Evolutionary conservation across 1,140 invertebrate genomes (phyloP), one percentile per base, ranked within the genome.

Genomic region (Xylocopa sonorina): DNA sequence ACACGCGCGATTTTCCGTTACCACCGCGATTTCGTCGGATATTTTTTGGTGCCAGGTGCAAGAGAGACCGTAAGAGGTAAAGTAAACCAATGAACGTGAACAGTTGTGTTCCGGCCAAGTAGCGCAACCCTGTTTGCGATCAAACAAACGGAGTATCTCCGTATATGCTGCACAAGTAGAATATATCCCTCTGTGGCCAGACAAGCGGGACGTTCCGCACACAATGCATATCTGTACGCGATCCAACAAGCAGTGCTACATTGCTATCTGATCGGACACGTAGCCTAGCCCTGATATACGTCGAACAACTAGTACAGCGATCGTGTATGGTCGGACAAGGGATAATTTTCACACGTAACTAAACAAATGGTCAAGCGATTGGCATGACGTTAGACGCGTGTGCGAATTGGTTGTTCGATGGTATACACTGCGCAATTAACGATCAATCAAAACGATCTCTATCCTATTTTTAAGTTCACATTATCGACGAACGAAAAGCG

Each of bases 231-330:
- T n/a, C n/a, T n/a, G n/a, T 55, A 51, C 66, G 38, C 53, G 66
- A 53, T 69, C 50, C n/a, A 69, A 53, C 34, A 55, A 12, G 67
- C 24, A 21, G 18, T 50, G 16, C 34, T 21, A 53, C 50, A 69
- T 41, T 27, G 32, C 18, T 41, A n/a, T n/a, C 21, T 34, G n/a
- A 51, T 38, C 32, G 18, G n/a, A 38, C 48, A 51, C 18, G 32
- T 18, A 38, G 29, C 2, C 51, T 24, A 12, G 5, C 18, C 29
- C 21, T 10, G 32, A 53, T 68, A 51, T 51, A 51, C n/a, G 66
- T 34, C 32, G 32, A 24, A 53, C 46, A 68, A 51, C n/a, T 51
- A 18, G 48, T 12, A 51, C 51, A 63, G 46, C 51, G 38, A 51
- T 12, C 32, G 3, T 6, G 27, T 48, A 18, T 32, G 7, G 18